These are phyloP conservation scores for Mustela erminea DNA, from an alignment of 2,797 vertebrate genomes.

Conservation along the genomic window DNA sequence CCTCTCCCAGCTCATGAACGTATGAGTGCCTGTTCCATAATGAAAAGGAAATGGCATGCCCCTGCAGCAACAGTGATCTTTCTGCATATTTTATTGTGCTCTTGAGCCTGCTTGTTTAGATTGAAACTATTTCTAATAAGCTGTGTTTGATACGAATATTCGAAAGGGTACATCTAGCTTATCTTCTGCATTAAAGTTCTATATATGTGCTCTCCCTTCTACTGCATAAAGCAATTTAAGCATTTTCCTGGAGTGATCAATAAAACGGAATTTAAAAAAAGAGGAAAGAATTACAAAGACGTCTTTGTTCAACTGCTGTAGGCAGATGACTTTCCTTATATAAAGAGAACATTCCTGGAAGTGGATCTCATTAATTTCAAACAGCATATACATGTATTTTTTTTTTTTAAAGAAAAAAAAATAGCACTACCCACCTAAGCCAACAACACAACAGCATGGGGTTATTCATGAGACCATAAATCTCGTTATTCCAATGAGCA, in stretches of 20 bases:
- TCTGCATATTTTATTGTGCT: not conserved
- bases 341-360: slow-evolving; percentile 70
- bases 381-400: slow-evolving; percentile 33
- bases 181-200: not conserved
- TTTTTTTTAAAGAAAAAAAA: slow-evolving; percentile 21
- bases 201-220: not conserved
- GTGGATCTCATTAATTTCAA: slow-evolving; percentile 71
- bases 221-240: not conserved
- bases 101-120: not conserved
- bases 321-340: slow-evolving; percentile 71
- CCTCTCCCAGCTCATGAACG: not conserved
- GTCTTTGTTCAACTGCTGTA: slow-evolving; percentile 71
- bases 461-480: slow-evolving; percentile 78
- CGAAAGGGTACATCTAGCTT: not conserved
- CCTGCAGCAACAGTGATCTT: not conserved
- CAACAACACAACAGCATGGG: not conserved
- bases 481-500: slow-evolving; percentile 57
- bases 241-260: slow-evolving; percentile 10
- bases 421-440: not conserved
- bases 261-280: not conserved
- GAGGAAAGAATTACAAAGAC: slow-evolving; percentile 65
- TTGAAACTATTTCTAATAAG: slow-evolving; percentile 41
- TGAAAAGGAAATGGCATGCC: not conserved
- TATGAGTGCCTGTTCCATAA: not conserved
- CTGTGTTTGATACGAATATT: not conserved